Evolutionary conservation across 1,140 invertebrate genomes (phyloP), one percentile per base, ranked within the genome.

Genomic region (Diorhabda elongata): DNA sequence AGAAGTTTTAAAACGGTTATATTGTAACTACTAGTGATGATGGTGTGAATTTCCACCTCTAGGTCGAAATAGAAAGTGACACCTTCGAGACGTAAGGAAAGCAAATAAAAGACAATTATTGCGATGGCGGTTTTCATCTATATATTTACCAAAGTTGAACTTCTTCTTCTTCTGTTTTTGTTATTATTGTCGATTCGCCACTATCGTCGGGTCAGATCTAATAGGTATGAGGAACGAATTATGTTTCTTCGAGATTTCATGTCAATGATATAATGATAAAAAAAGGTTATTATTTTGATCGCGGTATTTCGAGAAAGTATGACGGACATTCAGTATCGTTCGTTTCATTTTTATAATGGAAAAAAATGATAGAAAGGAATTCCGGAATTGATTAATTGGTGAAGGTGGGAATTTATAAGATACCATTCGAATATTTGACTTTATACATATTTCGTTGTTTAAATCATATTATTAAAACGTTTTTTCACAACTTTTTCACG

Each of bases 221-320:
- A n/a, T 52, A 52, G n/a, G 47, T n/a, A 52, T 52, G 47, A 52
- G 47, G 47, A 52, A 52, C 47, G 47, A n/a, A 52, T 52, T 6
- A 4, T 52, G 47, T 52, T 52, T 52, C 6, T 52, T 52, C n/a
- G 47, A 52, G 47, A 52, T 52, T 52, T 52, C 47, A 52, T 52
- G 47, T 52, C 47, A 52, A 8, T 6, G n/a, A 52, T 52, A n/a
- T n/a, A n/a, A 6, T 52, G 69, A 67, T 44, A 59, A 42, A 44
- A n/a, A 70, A 26, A 26, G 26, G 26, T 26, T 26, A 26, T 26
- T 26, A 26, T 26, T 26, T 26, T 26, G 26, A 26, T 26, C 26
- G 26, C 26, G 26, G 26, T 26, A 26, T 26, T 6, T 52, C 47
- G 47, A 52, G 47, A 52, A 52, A 52, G 47, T 52, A 8, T 52